Evolutionary conservation across 1,140 invertebrate genomes (phyloP).

Genomic region (Drosophila pachea): DNA sequence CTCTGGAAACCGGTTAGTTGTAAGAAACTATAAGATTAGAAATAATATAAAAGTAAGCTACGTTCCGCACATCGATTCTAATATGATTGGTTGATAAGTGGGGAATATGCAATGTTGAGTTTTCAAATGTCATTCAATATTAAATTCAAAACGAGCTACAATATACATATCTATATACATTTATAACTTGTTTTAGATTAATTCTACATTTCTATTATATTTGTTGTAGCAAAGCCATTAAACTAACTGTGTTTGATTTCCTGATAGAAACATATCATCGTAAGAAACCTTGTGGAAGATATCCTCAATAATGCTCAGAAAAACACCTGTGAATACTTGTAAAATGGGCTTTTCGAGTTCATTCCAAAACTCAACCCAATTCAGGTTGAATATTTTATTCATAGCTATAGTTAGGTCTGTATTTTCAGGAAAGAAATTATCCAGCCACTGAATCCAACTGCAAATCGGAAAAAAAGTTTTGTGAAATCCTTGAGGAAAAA

Average conservation of each 20-base stretch:
- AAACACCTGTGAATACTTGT: conserved; percentile 43
- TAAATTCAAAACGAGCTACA: not conserved
- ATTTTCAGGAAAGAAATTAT: conserved; percentile 60
- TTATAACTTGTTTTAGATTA: not conserved
- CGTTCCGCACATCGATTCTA: conserved; percentile 3
- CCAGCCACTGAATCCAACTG: conserved; percentile 62
- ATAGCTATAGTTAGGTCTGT: conserved; percentile 48
- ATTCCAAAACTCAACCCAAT: conserved; percentile 65
- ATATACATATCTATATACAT: not conserved
- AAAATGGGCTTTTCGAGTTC: conserved; percentile 58
- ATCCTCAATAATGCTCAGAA: conserved; percentile 49
- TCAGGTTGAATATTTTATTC: conserved; percentile 53
- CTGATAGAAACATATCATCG: conserved; percentile 55
- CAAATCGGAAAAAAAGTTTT: not conserved
- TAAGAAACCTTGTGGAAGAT: conserved; percentile 54
- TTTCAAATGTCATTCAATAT: conserved; percentile 4
- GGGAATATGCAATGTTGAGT: conserved; percentile 14
- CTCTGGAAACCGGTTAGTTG: conserved; percentile 44
- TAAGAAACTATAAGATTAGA: not conserved
- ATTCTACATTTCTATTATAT: not conserved
- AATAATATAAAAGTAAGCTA: conserved; percentile 1
- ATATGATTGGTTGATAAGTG: not conserved
- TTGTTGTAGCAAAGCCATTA: not conserved
- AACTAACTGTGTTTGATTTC: not conserved
- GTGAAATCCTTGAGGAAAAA: not conserved